Percentiles rank a stretch among this genome's conserved stretches.
phyloP scores from a whole-genome alignment of 1,140 invertebrate genomes.

The Sarcophaga bullata region DNA sequence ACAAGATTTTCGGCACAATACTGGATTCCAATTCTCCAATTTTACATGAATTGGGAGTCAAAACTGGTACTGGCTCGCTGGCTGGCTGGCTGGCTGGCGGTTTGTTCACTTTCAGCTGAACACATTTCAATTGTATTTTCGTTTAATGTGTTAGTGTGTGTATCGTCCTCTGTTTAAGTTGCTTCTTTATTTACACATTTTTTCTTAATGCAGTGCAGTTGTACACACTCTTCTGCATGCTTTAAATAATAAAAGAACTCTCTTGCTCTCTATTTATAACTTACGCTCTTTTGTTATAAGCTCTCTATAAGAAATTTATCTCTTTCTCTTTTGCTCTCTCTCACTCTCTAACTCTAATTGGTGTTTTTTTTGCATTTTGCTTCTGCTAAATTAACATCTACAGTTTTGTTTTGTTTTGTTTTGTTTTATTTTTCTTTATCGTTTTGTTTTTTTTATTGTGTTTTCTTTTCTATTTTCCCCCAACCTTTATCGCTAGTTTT shows the following conservation, averaged over 20 bases:
- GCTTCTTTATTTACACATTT: constrained; percentile 17
- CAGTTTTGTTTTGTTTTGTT: too few species aligned
- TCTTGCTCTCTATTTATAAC: constrained; percentile 3
- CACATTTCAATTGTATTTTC: background rate
- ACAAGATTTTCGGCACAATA: constrained; percentile 37
- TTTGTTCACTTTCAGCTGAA: constrained; percentile 17
- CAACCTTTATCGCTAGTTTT: background rate
- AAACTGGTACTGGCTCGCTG: constrained; percentile 22
- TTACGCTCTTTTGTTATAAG: background rate
- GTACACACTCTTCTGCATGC: constrained; percentile 10
- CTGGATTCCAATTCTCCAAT: constrained; percentile 36
- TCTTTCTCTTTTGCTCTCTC: background rate
- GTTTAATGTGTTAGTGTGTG: background rate
- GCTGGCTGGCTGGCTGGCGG: background rate
- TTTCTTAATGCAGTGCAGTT: background rate
- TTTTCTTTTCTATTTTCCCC: background rate
- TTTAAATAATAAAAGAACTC: background rate
- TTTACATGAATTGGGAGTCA: constrained; percentile 50
- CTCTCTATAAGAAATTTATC: background rate
- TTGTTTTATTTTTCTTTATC: too few species aligned
- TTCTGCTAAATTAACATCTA: too few species aligned
- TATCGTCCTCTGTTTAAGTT: constrained; percentile 23
- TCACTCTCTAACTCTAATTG: background rate
- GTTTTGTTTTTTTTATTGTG: background rate
- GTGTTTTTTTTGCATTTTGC: too few species aligned